Evolutionary conservation across 2,113 vertebrate genomes (phyloP).

Genomic region (Cephalopterus ornatus): DNA sequence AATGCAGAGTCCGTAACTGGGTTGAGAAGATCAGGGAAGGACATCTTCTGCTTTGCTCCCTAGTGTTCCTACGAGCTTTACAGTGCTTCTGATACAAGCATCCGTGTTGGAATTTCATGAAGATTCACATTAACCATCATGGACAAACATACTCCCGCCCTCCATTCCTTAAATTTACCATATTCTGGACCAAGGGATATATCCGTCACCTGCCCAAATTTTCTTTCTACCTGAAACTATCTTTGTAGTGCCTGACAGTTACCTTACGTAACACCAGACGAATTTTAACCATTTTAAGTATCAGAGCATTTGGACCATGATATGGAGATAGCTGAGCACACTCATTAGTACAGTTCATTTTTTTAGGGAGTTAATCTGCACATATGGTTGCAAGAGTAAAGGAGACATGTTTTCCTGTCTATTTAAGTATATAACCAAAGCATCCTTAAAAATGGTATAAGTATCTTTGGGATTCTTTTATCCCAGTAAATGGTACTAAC

Average conservation of each 20-base stretch:
- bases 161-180: not conserved
- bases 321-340: not conserved
- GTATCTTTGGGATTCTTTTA: not conserved
- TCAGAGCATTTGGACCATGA: not conserved
- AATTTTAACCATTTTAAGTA: not conserved
- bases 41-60: not conserved
- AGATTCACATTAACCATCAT: not conserved
- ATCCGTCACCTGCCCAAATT: not conserved
- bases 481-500: not conserved
- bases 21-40: not conserved
- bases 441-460: not conserved
- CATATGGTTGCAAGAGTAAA: not conserved
- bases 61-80: not conserved
- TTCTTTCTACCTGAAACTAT: not conserved
- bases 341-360: not conserved
- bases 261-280: not conserved
- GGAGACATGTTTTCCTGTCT: not conserved
- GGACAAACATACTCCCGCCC: not conserved
- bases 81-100: not conserved
- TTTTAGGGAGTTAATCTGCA: not conserved
- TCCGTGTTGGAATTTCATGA: not conserved
- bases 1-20: accelerated
- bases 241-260: not conserved
- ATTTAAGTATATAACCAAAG: not conserved
- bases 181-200: not conserved